These are phyloP conservation scores for Tenthredo notha DNA, from an alignment of 2,888 invertebrate species.

Conservation along the genomic window DNA sequence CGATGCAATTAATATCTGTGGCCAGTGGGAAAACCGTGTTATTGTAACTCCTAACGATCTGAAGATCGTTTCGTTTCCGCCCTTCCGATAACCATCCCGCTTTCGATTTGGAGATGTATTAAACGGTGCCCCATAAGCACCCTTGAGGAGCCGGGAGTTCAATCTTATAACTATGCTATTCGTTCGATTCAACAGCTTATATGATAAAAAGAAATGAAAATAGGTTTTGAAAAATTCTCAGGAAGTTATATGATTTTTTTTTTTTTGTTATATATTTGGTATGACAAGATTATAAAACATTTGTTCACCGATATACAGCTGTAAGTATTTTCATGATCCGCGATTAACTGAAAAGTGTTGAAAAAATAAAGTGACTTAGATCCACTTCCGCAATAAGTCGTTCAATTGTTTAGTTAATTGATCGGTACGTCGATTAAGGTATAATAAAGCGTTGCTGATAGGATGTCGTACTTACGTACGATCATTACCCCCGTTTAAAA, in stretches of 20 bases:
- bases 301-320: not conserved
- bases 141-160: not conserved
- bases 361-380: not conserved
- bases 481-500: not conserved
- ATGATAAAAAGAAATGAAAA: not conserved
- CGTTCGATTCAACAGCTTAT: not conserved
- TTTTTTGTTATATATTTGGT: not conserved
- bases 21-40: slow-evolving; percentile 50
- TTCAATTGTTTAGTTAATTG: not conserved
- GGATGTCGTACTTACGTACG: not conserved
- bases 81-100: slow-evolving; percentile 26
- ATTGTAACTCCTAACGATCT: slow-evolving; percentile 41
- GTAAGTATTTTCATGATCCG: not conserved
- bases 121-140: slow-evolving; percentile 12
- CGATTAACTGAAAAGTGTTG: not conserved
- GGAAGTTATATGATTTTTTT: no score
- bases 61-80: slow-evolving; percentile 22
- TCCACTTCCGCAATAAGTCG: not conserved
- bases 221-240: not conserved
- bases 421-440: not conserved
- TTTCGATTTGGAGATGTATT: slow-evolving; percentile 26
- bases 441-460: not conserved
- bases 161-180: slow-evolving; percentile 2
- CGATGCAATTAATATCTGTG: slow-evolving; percentile 70
- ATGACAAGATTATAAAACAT: not conserved